Evolutionary conservation across 2,888 invertebrate genomes (phyloP).

Genomic region (Tryphoninae sp.): DNA sequence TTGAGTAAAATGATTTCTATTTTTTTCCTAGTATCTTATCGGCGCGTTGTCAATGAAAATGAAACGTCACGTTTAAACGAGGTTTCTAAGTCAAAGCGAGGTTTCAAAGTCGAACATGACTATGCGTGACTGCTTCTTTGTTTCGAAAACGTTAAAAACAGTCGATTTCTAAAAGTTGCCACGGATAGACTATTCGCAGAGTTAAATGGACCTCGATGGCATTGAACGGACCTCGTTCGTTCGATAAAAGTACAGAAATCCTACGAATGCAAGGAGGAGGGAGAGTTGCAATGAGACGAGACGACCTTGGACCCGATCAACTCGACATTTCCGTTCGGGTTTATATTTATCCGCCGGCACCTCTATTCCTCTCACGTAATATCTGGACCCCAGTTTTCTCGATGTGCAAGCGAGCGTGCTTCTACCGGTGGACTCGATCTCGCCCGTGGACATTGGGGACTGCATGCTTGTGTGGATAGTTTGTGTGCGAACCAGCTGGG

Average conservation of each 20-base stretch:
- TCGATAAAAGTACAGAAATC: conserved; percentile 9
- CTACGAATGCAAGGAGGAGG: conserved; percentile 7
- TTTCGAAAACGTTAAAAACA: too few species aligned
- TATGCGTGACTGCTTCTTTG: too few species aligned
- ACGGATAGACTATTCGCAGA: too few species aligned
- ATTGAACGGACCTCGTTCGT: background rate
- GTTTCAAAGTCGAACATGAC: too few species aligned
- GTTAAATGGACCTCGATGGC: too few species aligned
- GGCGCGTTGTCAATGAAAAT: too few species aligned
- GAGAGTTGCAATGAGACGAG: conserved; percentile 37
- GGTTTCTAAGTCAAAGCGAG: too few species aligned
- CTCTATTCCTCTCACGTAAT: conserved; percentile 65
- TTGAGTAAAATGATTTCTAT: too few species aligned
- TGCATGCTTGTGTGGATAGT: background rate
- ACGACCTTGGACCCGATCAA: conserved; percentile 65
- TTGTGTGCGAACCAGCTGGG: conserved; percentile 53
- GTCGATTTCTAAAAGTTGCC: too few species aligned
- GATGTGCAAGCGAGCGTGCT: conserved; percentile 16
- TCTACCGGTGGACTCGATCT: conserved; percentile 43
- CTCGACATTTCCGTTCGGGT: conserved; percentile 61
- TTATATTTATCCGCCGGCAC: conserved; percentile 65
- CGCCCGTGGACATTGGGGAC: conserved; percentile 3
- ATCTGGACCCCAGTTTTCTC: conserved; percentile 28
- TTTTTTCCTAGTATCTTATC: too few species aligned
- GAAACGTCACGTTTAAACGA: too few species aligned